Base-by-base conservation (phyloP, 2,113 vertebrate genomes). In the Ceyx cyanopectus region DNA sequence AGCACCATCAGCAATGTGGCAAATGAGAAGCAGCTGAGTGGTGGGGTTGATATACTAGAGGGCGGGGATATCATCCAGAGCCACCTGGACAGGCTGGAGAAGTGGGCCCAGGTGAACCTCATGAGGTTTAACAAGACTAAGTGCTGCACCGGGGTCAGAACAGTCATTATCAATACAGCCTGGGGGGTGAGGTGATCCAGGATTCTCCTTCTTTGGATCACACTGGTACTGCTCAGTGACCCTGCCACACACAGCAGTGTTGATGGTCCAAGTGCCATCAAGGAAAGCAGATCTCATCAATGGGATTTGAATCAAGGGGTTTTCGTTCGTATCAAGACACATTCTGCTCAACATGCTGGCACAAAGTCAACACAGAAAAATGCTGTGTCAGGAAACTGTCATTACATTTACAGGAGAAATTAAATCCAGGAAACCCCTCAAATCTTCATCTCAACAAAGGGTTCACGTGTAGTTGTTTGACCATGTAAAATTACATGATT, bases 371-470 rank as follows among this genome's bases (percentile, higher is more conserved):
- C 4, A 13, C 7, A 41, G 61, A 70, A 48, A 81, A 90, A 75
- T 15, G 85, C 75, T 70, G 68, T 46, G 87, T 92, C 91, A 91
- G 87, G 79, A 78, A 92, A 76, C 65, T 34, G 50, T 29, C 65
- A 24, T 48, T 60, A 53, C 26, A 40, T 85, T 90, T 87, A 81
- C 65, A 82, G 24, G 34, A 51, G 30, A 81, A 89, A 82, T 80
- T 20, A 85, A 92, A 80, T 4, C 19, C 51, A 56, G 51, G 72
- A 67, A 92, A 57, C 34, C 19, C 26, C 91, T 87, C 60, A 50
- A 20, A n/a, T 37, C 58, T 65, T 78, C 21, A 15, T 61, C n/a
- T 20, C 54, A 63, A 43, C n/a, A 34, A 85, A 81, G 65, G 43
- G 40, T n/a, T 91, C 56, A 40, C 0, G 0, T 29, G 43, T 20